phyloP scores from a whole-genome alignment of 2,797 vertebrate genomes.

The Pelochelys cantorii region DNA sequence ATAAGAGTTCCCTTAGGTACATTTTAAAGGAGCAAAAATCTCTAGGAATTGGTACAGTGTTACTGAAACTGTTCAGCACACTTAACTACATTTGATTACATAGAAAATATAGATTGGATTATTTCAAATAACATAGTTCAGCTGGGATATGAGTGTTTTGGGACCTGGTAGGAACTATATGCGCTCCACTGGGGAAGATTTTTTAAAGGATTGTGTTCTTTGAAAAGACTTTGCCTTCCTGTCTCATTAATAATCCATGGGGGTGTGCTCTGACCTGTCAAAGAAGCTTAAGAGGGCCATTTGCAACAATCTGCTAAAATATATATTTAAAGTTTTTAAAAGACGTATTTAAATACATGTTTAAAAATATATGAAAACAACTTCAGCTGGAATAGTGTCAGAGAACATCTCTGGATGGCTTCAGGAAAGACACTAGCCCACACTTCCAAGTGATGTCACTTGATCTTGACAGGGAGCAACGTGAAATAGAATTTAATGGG shows the following conservation, averaged over 20 bases:
- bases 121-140: background rate
- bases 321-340: background rate
- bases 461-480: background rate
- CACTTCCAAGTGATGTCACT: background rate
- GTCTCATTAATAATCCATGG: conserved; percentile 19
- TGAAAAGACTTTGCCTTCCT: background rate
- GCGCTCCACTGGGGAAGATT: background rate
- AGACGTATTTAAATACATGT: background rate
- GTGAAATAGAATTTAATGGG: background rate
- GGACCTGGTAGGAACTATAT: background rate
- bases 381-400: background rate
- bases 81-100: background rate
- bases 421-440: background rate
- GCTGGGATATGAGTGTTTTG: background rate
- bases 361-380: background rate
- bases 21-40: background rate
- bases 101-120: background rate
- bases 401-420: background rate
- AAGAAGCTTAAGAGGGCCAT: conserved; percentile 23
- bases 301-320: background rate
- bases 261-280: background rate
- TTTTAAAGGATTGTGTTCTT: background rate
- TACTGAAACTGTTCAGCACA: background rate
- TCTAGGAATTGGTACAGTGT: background rate
- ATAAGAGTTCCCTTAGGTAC: conserved; percentile 1